Conservation (phyloP, 2,888 invertebrate genomes). For the Amphipyra tragopoginis region DNA sequence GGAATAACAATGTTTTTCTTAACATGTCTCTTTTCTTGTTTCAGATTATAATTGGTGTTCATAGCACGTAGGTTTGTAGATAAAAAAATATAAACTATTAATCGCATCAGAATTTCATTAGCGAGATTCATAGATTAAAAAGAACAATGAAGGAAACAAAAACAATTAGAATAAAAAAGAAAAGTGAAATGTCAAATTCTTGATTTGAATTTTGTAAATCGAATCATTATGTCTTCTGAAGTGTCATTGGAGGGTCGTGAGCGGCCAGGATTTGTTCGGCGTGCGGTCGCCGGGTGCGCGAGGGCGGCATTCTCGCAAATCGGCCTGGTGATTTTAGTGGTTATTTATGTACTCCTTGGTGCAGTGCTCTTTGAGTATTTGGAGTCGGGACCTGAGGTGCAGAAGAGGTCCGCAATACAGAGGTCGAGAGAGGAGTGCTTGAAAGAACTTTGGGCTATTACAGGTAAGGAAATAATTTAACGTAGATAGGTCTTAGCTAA, state of each 20-base stretch:
- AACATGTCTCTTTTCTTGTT: conserved; percentile 36
- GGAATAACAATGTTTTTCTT: neutral
- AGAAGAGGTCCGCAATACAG: conserved; percentile 91
- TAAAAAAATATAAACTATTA: neutral
- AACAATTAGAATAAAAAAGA: conserved; percentile 52
- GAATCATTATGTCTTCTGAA: conserved; percentile 81
- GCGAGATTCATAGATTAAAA: neutral
- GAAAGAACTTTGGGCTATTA: conserved; percentile 94
- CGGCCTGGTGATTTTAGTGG: conserved; percentile 93
- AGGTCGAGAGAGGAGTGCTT: conserved; percentile 92
- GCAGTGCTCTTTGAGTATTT: conserved; percentile 93
- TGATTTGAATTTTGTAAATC: conserved; percentile 48
- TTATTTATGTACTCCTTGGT: conserved; percentile 93
- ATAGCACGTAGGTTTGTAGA: conserved; percentile 21
- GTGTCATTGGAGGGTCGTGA: conserved; percentile 84
- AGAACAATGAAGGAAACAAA: conserved; percentile 39
- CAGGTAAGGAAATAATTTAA: conserved; percentile 88
- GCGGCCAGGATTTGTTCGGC: conserved; percentile 75
- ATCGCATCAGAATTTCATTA: neutral
- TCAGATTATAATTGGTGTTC: conserved; percentile 52
- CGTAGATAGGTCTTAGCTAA: no score
- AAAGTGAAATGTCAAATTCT: conserved; percentile 52
- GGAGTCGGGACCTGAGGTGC: conserved; percentile 92
- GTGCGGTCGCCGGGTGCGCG: conserved; percentile 80
- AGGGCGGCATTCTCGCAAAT: conserved; percentile 92